These are phyloP conservation scores for Trogon surrucura DNA, from an alignment of 2,113 vertebrate genomes.

Conservation along the genomic window DNA sequence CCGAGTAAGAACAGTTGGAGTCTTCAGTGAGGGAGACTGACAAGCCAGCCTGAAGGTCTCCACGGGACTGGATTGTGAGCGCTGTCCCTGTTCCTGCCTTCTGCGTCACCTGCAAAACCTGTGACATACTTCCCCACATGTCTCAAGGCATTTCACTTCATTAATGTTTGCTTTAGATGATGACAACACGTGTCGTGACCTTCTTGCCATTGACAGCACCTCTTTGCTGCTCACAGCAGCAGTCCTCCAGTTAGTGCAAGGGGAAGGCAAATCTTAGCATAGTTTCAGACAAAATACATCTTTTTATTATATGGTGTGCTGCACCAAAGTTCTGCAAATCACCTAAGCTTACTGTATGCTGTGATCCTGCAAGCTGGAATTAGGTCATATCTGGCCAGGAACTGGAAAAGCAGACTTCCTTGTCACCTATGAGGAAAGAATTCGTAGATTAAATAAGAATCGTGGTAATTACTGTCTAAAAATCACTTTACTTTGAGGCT, in stretches of 20 bases:
- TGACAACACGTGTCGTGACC: neutral
- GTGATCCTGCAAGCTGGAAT: neutral
- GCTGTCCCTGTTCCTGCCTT: neutral
- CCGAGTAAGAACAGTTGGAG: neutral
- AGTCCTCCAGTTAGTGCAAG: neutral
- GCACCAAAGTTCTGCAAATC: neutral
- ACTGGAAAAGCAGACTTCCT: neutral
- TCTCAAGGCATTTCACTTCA: neutral
- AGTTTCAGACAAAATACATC: neutral
- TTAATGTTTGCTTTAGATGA: neutral
- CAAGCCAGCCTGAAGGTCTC: neutral
- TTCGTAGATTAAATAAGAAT: neutral
- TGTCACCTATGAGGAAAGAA: neutral
- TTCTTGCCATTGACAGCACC: neutral
- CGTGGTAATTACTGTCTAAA: neutral
- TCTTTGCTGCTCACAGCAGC: neutral
- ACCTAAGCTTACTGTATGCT: neutral
- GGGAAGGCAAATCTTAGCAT: neutral
- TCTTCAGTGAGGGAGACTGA: neutral
- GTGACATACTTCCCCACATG: fast-evolving
- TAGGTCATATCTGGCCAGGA: neutral
- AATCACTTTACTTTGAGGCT: neutral
- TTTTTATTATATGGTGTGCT: fast-evolving
- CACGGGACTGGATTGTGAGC: neutral
- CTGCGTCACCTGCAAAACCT: neutral